These are phyloP conservation scores for Notolepis coatsorum DNA, from an alignment of 2,797 vertebrate species.

Conservation along the genomic window DNA sequence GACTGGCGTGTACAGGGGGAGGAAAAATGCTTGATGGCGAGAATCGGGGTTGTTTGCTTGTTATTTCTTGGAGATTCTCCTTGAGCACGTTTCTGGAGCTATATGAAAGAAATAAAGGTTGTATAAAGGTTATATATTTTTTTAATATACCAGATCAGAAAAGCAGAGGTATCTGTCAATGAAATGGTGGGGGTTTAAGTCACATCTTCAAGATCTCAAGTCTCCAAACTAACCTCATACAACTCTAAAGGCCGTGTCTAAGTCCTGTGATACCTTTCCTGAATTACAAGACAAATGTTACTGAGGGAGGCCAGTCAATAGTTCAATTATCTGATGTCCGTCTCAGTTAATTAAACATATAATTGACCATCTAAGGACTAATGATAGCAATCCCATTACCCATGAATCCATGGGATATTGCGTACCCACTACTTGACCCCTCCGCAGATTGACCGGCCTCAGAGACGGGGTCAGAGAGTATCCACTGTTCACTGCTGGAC, in stretches of 20 bases:
- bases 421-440: constrained; percentile 72
- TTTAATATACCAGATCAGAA: constrained; percentile 44
- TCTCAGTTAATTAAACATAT: constrained; percentile 79
- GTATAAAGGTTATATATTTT: neutral
- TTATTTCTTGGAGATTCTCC: constrained; percentile 34
- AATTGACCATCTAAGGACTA: constrained; percentile 68
- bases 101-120: neutral
- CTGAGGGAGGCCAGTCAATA: constrained; percentile 66
- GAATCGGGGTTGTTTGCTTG: constrained; percentile 58
- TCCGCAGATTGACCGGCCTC: constrained; percentile 55
- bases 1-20: constrained; percentile 70
- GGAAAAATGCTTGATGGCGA: constrained; percentile 45
- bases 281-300: constrained; percentile 64
- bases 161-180: constrained; percentile 30
- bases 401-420: constrained; percentile 66
- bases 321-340: constrained; percentile 77
- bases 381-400: constrained; percentile 70
- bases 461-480: constrained; percentile 62
- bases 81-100: neutral
- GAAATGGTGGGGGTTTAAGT: constrained; percentile 38
- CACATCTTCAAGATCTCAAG: constrained; percentile 33
- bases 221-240: constrained; percentile 32
- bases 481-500: constrained; percentile 42
- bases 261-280: neutral
- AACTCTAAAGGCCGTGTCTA: constrained; percentile 12